Conservation (phyloP, 2,113 vertebrate species). For the Mus spicilegus region DNA sequence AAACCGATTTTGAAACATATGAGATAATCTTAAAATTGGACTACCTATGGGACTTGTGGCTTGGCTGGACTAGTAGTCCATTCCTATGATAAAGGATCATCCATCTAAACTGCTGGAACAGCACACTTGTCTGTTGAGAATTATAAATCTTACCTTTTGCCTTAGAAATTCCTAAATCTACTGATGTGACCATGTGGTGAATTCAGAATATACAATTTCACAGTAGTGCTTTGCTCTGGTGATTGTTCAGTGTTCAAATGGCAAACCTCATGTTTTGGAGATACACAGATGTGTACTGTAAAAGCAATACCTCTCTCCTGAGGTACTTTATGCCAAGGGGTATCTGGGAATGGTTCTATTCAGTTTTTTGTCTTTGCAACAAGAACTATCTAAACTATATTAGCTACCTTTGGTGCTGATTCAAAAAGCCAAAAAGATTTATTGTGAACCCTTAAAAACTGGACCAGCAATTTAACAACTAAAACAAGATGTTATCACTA, state of each 20-base stretch:
- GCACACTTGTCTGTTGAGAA: background rate
- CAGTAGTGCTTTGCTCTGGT: background rate
- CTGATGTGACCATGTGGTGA: conserved; percentile 35
- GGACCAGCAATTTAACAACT: background rate
- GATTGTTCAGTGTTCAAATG: background rate
- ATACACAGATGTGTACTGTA: background rate
- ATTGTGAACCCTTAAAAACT: background rate
- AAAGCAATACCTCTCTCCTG: background rate
- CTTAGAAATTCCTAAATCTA: conserved; percentile 43
- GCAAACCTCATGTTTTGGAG: background rate
- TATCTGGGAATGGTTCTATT: background rate
- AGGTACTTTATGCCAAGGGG: background rate
- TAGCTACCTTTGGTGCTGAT: background rate
- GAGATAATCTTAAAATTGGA: background rate
- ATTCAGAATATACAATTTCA: conserved; percentile 46
- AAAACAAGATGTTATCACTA: background rate
- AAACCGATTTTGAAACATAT: background rate
- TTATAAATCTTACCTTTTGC: conserved; percentile 7
- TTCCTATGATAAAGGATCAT: background rate
- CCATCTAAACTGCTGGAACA: background rate
- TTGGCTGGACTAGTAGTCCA: background rate
- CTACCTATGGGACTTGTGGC: background rate
- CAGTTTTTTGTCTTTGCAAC: background rate
- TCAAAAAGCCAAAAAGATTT: conserved; percentile 20
- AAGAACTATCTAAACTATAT: background rate